Conservation (phyloP, 2,797 vertebrate genomes). For the Neomorphus geoffroyi region DNA sequence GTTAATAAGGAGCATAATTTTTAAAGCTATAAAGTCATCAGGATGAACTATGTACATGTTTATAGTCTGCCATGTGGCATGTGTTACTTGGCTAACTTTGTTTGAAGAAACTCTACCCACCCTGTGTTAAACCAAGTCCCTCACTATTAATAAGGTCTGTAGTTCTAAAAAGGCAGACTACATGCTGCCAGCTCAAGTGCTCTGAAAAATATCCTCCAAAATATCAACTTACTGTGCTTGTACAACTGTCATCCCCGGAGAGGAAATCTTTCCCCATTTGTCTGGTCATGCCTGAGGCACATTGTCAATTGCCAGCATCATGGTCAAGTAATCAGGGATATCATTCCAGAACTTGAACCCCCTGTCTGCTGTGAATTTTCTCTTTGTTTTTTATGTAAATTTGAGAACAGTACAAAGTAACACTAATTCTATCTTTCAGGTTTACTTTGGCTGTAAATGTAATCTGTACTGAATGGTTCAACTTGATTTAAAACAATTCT, state of each 20-base stretch:
- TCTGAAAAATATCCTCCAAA: slow-evolving; percentile 12
- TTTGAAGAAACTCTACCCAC: neutral
- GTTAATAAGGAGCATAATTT: neutral
- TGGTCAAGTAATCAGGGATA: fast-evolving
- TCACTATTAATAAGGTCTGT: neutral
- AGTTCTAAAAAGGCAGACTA: neutral
- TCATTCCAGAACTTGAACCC: neutral
- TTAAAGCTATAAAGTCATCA: neutral
- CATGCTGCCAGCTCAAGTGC: neutral
- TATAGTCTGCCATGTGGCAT: slow-evolving; percentile 25
- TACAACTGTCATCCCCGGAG: fast-evolving
- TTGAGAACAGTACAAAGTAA: neutral
- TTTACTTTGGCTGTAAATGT: neutral
- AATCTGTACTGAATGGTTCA: neutral
- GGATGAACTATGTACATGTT: neutral
- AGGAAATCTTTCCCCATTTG: neutral
- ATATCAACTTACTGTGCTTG: neutral
- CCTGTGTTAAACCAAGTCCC: neutral
- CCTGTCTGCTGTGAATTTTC: neutral
- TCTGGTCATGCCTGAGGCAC: neutral
- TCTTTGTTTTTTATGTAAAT: neutral
- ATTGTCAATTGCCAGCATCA: neutral
- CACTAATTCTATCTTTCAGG: neutral
- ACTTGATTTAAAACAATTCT: neutral
- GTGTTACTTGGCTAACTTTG: slow-evolving; percentile 12